phyloP scores from a whole-genome alignment of 1,140 invertebrate species.

The Euwallacea fornicatus region DNA sequence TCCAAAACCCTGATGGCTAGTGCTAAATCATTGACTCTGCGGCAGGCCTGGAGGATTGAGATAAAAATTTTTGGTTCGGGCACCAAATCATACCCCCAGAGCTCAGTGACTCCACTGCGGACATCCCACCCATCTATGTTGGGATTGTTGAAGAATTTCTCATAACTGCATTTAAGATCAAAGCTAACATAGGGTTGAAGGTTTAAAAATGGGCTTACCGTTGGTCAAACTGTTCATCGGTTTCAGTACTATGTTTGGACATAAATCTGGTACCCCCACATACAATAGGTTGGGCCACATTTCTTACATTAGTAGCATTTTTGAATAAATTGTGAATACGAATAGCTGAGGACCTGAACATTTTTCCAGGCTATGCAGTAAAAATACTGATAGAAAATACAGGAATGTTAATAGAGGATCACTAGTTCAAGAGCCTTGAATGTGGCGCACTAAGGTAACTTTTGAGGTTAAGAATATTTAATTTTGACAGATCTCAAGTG shows the following conservation, averaged over 20 bases:
- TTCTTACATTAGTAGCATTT: constrained; percentile 28
- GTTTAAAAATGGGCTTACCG: constrained; percentile 14
- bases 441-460: neutral
- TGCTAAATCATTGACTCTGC: constrained; percentile 92
- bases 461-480: constrained; percentile 5
- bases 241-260: constrained; percentile 47
- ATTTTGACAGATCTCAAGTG: constrained; percentile 11
- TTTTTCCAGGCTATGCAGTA: constrained; percentile 31
- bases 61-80: constrained; percentile 93
- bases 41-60: constrained; percentile 88
- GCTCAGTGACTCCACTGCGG: constrained; percentile 82
- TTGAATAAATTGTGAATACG: constrained; percentile 41
- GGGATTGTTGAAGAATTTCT: constrained; percentile 81
- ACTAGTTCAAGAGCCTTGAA: neutral
- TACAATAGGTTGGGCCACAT: constrained; percentile 6
- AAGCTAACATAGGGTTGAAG: neutral
- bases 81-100: constrained; percentile 87
- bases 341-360: constrained; percentile 45
- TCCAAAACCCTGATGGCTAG: constrained; percentile 92
- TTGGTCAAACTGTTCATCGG: constrained; percentile 51
- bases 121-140: constrained; percentile 98
- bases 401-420: neutral
- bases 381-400: constrained; percentile 13
- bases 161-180: constrained; percentile 60
- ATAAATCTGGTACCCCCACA: constrained; percentile 15